These are phyloP conservation scores for Trachymyrmex cornetzi DNA, from an alignment of 1,140 invertebrate species.

Conservation along the genomic window DNA sequence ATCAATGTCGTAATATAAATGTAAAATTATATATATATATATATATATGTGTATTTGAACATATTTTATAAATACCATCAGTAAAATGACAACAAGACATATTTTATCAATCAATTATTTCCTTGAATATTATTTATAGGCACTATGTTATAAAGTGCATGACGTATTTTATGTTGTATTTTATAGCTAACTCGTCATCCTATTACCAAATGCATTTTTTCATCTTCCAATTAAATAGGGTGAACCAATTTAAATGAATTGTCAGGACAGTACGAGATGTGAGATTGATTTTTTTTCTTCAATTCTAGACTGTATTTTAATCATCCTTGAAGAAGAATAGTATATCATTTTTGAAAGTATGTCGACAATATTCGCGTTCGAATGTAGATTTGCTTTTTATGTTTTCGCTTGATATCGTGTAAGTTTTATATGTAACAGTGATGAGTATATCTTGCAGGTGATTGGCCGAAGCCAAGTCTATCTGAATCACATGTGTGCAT, in stretches of 20 bases:
- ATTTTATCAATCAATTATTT: conserved; percentile 23
- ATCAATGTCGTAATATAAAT: conserved; percentile 27
- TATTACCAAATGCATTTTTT: conserved; percentile 28
- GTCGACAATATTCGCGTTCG: background rate
- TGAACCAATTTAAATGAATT: background rate
- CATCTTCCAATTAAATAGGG: conserved; percentile 1
- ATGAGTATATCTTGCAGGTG: conserved; percentile 35
- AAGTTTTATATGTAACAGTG: background rate
- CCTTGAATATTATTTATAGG: conserved; percentile 5
- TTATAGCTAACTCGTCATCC: conserved; percentile 23
- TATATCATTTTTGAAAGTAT: background rate
- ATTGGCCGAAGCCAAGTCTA: background rate
- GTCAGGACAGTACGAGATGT: background rate
- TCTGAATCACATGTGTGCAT: conserved; percentile 25
- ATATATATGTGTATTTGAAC: conserved; percentile 39
- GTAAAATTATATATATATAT: conserved; percentile 9
- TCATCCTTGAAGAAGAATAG: background rate
- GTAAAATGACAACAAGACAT: background rate
- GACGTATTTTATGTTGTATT: conserved; percentile 41
- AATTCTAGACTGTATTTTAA: background rate
- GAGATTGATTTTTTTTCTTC: background rate
- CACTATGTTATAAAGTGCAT: conserved; percentile 45
- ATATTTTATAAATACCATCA: conserved; percentile 16
- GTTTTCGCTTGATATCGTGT: conserved; percentile 30
- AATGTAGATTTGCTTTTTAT: conserved; percentile 52